Percentiles rank a stretch among this genome's conserved stretches.
phyloP scores from a whole-genome alignment of 2,888 invertebrate genomes.

The Junonia oenone region DNA sequence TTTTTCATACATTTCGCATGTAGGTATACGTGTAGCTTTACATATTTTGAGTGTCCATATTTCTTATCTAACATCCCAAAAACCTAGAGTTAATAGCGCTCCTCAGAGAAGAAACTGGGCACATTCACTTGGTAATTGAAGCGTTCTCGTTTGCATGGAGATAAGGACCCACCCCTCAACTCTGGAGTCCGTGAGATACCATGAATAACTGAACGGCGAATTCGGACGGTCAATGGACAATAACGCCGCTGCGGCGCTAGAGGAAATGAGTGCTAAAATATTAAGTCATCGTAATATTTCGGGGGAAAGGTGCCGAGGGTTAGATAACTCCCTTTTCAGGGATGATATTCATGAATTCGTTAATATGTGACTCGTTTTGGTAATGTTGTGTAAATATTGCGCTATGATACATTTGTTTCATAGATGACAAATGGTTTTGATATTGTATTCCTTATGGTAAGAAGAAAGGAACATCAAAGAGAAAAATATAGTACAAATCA shows the following conservation, averaged over 20 bases:
- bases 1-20: no score
- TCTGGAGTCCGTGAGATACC: conserved; percentile 42
- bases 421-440: no score
- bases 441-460: no score
- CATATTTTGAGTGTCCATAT: no score
- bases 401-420: not conserved
- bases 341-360: not conserved
- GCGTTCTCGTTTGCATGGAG: conserved; percentile 52
- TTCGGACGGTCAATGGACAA: conserved; percentile 49
- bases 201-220: conserved; percentile 58
- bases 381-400: not conserved
- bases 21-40: no score
- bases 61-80: no score
- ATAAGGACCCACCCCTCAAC: no score
- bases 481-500: no score
- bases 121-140: conserved; percentile 40
- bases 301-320: conserved; percentile 1
- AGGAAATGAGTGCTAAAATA: conserved; percentile 32
- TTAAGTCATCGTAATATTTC: conserved; percentile 28
- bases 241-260: conserved; percentile 29
- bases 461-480: no score
- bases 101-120: not conserved
- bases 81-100: conserved; percentile 4
- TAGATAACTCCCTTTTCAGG: not conserved
- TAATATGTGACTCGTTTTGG: not conserved